Evolutionary conservation across 2,888 invertebrate genomes (phyloP), one percentile per base, ranked within the genome.

Genomic region (Callinectes sapidus): DNA sequence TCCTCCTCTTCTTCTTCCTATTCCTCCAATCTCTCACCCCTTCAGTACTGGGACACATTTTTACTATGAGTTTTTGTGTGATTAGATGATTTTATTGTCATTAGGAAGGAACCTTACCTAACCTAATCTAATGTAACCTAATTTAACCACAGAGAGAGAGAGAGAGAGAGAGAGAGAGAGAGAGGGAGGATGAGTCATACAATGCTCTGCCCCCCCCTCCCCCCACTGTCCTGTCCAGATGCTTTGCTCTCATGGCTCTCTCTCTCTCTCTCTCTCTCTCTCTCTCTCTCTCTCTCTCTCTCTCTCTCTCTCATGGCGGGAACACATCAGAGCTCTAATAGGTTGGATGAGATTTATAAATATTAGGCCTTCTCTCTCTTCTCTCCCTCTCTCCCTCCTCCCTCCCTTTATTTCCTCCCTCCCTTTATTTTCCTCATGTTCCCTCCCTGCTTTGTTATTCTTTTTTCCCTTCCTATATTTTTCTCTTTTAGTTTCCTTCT

Each of bases 211-310:
- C 48, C 48, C 3, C 10, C 48, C 8, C 61, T 0, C 61, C 61
- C 18, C 61, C 5, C 61, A 18, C 61, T 61, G 18, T 61, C 18
- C 18, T 61, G 61, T 61, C 61, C 61, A 61, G 61, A 61, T 61
- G 61, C 61, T 18, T 48, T 35, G 16, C 87, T 87, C 87, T 87
- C 87, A 61, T 61, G 61, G 61, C 61, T 87, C 87, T 48, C 48
- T 87, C 87, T 48, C 87, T 48, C 87, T 87, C 87, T 87, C 87
- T 77, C 71, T 77, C 71, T 77, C 71, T 77, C 71, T 48, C 87
- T 87, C 48, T 87, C 48, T 48, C 87, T 87, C 48, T 87, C 87
- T 87, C 87, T 48, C 48, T 87, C 87, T 48, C 87, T 48, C 87
- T 87, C 87, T 87, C 87, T 77, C 71, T 77, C 71, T 77, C 71